These are phyloP conservation scores for Platichthys stellatus DNA, from an alignment of 2,113 vertebrate species.

Conservation along the genomic window DNA sequence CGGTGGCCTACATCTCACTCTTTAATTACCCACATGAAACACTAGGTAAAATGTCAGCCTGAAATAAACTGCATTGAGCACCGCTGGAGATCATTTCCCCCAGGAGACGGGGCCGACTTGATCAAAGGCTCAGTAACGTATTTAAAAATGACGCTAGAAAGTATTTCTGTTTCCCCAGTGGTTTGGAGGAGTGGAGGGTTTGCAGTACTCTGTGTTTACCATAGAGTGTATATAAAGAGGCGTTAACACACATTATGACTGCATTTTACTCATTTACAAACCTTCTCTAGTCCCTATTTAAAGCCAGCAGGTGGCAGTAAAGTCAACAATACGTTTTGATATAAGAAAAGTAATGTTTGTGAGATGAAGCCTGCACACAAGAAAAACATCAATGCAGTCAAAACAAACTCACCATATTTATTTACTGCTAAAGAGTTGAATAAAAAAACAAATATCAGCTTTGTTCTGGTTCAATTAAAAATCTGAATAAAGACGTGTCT, in stretches of 20 bases:
- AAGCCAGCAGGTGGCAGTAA: constrained; percentile 45
- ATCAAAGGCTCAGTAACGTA: constrained; percentile 14
- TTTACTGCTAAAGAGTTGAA: constrained; percentile 67
- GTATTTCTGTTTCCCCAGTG: neutral
- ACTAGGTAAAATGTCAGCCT: constrained; percentile 70
- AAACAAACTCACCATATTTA: constrained; percentile 59
- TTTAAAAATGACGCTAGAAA: constrained; percentile 7
- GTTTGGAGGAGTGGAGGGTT: neutral
- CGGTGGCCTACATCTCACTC: constrained; percentile 50
- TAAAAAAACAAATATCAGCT: constrained; percentile 66
- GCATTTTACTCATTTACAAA: neutral
- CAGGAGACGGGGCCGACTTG: neutral
- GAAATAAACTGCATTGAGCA: constrained; percentile 45
- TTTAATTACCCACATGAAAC: constrained; percentile 76
- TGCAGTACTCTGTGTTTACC: too few relatives aligned
- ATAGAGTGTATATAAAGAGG: too few relatives aligned
- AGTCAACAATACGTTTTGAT: neutral
- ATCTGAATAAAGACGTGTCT: constrained; percentile 59
- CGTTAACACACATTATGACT: neutral
- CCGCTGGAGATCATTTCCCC: constrained; percentile 17
- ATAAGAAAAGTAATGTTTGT: neutral
- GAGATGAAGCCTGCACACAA: neutral
- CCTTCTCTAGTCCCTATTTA: neutral
- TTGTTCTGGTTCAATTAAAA: constrained; percentile 86
- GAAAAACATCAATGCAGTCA: constrained; percentile 1